Evolutionary conservation across 2,888 invertebrate genomes (phyloP), one percentile per base, ranked within the genome.

Genomic region (Drosophila mercatorum): DNA sequence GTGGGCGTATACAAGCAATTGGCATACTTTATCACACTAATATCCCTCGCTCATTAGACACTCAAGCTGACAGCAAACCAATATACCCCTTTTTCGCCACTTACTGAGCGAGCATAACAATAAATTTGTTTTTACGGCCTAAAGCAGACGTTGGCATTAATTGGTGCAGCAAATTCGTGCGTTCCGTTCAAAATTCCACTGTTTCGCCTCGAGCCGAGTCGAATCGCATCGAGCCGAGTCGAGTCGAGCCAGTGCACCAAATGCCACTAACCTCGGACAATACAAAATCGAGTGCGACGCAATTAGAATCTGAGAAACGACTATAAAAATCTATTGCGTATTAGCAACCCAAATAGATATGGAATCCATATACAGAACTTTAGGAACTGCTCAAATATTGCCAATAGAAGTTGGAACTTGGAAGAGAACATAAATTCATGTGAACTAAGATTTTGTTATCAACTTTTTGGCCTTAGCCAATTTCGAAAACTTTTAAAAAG

Each of bases 221-320:
- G 43, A 10, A 17, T 53, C 53, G 53, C 1, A 17, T 53, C 53
- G 43, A 10, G 43, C 40, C 53, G 53, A 4, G 43, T 53, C 53
- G 53, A 22, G 22, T 22, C 28, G 46, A 68, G 60, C n/a, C 55
- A 67, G 61, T 60, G 69, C 56, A 68, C 59, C 53, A 52, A 72
- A 62, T 70, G 72, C 75, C 61, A 82, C 84, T 88, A 84, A 84
- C 84, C 84, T 88, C 86, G 65, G 71, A 63, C 84, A 84, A 88
- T 69, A 46, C 51, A 66, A 66, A 75, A 68, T 14, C 55, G 49
- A 68, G 66, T 72, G 61, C 68, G 71, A 53, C 72, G 79, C 74
- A 81, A 78, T 81, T 69, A 64, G 17, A 58, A 46, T 12, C 28
- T 14, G 40, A 65, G 14, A 62, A 63, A 36, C 22, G 22, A 31